Evolutionary conservation across 2,113 vertebrate genomes (phyloP), one percentile per base, ranked within the genome.

Genomic region (Perccottus glenii): DNA sequence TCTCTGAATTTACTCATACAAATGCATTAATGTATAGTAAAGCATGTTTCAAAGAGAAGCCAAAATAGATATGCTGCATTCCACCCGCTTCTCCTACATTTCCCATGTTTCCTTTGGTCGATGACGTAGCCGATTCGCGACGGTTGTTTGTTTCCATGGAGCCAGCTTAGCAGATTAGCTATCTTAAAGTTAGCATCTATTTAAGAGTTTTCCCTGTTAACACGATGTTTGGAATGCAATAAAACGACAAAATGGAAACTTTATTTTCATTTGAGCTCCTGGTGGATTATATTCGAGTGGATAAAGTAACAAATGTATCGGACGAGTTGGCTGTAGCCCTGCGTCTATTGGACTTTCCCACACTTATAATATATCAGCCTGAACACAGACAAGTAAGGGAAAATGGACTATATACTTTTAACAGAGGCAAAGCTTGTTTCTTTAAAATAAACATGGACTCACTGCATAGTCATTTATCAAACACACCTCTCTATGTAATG

Each of bases 351-450:
- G 95, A 95, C 61, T 96, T 96, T 14, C 96, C 96, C 6, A 93
- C 95, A 1, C 87, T 98, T 36, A 78, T 96, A 4, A 88, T 98
- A 46, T 89, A 88, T 60, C 92, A 89, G 11, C 64, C 70, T 43
- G 46, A 27, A 6, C 55, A 55, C 3, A 10, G 40, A 1, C 52
- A 48, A 14, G 38, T 50, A 8, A 16, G 65, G 0, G 5, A 15
- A 2, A 57, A 49, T 4, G 48, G n/a, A 8, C 27, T 78, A 56
- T 68, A 78, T 61, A 2, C 9, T 9, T 94, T 94, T 38, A 79
- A 85, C 52, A 91, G 92, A 84, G 96, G 95, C 83, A 98, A 98
- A 84, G 94, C 92, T 3, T 97, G 95, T 64, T 83, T 96, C 36
- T 95, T 97, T 71, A 91, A 89, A 85, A 93, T 92, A 57, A 79